Percentiles rank a stretch among this genome's conserved stretches.
phyloP scores from a whole-genome alignment of 2,888 invertebrate species.

The Apodemia duryi region DNA sequence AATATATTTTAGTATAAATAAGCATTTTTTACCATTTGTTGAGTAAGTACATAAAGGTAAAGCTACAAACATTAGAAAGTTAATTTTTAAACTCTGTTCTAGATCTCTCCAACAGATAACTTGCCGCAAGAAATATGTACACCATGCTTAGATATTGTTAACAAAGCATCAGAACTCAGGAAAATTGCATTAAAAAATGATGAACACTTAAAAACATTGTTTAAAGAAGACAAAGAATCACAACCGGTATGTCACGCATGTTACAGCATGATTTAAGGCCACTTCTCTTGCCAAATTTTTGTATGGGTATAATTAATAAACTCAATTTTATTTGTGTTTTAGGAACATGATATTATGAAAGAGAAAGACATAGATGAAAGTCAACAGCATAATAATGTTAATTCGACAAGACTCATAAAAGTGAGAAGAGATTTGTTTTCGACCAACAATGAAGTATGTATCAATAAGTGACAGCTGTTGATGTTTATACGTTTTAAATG shows the following conservation, averaged over 20 bases:
- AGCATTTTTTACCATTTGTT: too few relatives aligned
- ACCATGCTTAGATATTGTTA: slow-evolving; percentile 43
- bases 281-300: too few relatives aligned
- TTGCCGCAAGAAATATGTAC: slow-evolving; percentile 52
- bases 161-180: slow-evolving; percentile 41
- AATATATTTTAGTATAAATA: too few relatives aligned
- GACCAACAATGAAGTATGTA: slow-evolving; percentile 24
- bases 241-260: slow-evolving; percentile 20
- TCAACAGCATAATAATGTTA: not conserved
- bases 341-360: not conserved
- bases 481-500: too few relatives aligned
- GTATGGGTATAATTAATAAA: not conserved
- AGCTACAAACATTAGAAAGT: not conserved
- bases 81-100: slow-evolving; percentile 14
- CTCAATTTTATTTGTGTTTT: not conserved
- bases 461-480: not conserved
- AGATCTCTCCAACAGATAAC: slow-evolving; percentile 36
- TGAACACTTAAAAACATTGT: slow-evolving; percentile 38
- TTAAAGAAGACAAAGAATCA: slow-evolving; percentile 25
- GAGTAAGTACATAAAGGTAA: too few relatives aligned
- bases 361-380: not conserved
- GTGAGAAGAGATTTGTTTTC: slow-evolving; percentile 46
- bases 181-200: slow-evolving; percentile 44
- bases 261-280: too few relatives aligned
- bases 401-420: slow-evolving; percentile 24